Evolutionary conservation across 2,797 vertebrate species (phyloP), one percentile per base, ranked within the genome.

Genomic region (Helicolenus hilgendorfi): DNA sequence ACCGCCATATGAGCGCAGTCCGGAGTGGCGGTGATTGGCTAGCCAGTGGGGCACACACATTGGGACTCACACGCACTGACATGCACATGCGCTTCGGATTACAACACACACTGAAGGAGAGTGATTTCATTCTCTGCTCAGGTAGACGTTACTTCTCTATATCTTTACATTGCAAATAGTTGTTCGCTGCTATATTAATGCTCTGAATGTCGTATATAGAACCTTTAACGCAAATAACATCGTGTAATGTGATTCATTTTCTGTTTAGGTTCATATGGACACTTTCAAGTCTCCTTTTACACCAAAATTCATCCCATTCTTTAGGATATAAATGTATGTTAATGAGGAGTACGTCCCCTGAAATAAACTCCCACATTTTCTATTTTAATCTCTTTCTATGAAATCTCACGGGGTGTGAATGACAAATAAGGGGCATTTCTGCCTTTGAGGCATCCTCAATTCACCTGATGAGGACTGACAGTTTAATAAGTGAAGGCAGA

Each of bases 371-470:
- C 56, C 72, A 77, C 83, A 76, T 60, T 83, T 72, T 36, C 83
- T 81, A 77, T 86, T 86, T 84, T 81, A 77, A 81, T 85, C 62
- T 63, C 72, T 24, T 53, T 63, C 74, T 64, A 6, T 71, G 31
- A 72, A 84, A 59, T 69, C 74, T 82, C 70, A 55, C 22, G 41
- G 26, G 85, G 26, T 58, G 26, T 56, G 49, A 65, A 76, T 70
- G 79, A 77, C 69, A 91, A 79, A 82, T 71, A 76, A 65, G 70
- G 78, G 63, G 83, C 65, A 59, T 85, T 81, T 91, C 14, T 89
- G 85, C 86, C 91, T 92, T 88, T 77, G 38, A 92, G 87, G 84
- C 79, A 78, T 88, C 53, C 15, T 77, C 70, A 60, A 24, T 87
- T 15, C 55, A 86, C 72, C 72, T 91, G 83, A 86, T 78, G 72